A percentile compares a stretch with the other conserved stretches of the same genome.
Evolutionary conservation across 2,797 vertebrate genomes (phyloP).

Genomic region (Catharus ustulatus): DNA sequence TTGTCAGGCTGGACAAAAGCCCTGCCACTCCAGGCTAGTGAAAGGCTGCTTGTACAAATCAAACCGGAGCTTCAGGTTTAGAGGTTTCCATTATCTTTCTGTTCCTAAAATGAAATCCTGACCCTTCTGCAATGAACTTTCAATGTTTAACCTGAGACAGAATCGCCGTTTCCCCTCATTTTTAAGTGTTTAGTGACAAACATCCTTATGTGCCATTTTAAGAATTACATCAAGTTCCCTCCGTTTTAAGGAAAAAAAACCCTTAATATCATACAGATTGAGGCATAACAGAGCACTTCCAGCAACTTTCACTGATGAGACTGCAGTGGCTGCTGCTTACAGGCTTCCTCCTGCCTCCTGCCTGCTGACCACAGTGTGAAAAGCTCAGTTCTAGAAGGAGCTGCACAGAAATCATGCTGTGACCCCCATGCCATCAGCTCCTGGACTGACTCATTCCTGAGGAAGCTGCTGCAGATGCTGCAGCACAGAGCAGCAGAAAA

Average conservation of each 20-base stretch:
- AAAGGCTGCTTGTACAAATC: background rate
- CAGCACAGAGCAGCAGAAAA: background rate
- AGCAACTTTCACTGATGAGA: background rate
- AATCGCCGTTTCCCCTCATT: rapidly evolving
- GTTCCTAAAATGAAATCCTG: background rate
- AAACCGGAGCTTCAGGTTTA: background rate
- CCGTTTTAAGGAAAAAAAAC: background rate
- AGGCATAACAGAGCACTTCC: background rate
- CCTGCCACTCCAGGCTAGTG: background rate
- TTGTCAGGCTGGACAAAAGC: background rate
- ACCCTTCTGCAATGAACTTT: background rate
- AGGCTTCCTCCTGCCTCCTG: background rate
- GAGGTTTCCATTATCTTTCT: background rate
- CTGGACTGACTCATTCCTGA: rapidly evolving
- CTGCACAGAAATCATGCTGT: background rate
- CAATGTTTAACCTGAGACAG: background rate
- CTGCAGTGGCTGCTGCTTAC: background rate
- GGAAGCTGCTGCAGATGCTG: rapidly evolving
- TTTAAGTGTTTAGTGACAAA: background rate
- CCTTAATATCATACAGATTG: rapidly evolving
- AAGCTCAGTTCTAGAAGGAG: background rate
- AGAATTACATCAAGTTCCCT: background rate
- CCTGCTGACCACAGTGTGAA: background rate
- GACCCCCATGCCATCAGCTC: background rate
- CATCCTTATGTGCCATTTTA: background rate